A percentile compares a stretch with the other conserved stretches of the same genome.
Conservation (phyloP, 2,797 vertebrate genomes). For the Esox masquinongy region DNA sequence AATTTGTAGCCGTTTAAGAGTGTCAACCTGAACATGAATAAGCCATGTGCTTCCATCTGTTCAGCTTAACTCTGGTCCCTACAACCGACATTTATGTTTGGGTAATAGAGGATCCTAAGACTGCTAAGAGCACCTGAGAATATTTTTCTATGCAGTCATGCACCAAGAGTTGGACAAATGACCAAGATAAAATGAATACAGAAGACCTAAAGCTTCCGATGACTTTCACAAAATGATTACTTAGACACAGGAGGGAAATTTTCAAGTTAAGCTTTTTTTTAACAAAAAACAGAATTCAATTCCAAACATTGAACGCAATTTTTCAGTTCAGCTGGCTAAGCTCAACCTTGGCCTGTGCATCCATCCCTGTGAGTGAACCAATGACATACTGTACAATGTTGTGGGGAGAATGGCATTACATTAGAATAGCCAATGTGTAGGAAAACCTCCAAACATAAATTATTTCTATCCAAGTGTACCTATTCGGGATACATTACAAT, state of each 20-base stretch:
- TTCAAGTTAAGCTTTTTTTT: no score
- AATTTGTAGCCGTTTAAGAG: slow-evolving; percentile 34
- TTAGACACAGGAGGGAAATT: background rate
- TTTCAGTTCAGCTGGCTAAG: background rate
- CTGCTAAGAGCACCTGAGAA: slow-evolving; percentile 44
- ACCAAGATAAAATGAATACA: slow-evolving; percentile 45
- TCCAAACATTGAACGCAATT: background rate
- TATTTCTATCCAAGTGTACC: no score
- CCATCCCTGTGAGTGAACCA: background rate
- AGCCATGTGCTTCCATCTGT: slow-evolving; percentile 25
- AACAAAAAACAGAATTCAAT: no score
- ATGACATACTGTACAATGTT: slow-evolving; percentile 9
- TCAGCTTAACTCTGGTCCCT: slow-evolving; percentile 36
- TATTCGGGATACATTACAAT: no score
- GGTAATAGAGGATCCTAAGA: slow-evolving; percentile 41
- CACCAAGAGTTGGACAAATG: background rate
- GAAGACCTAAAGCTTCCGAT: slow-evolving; percentile 36
- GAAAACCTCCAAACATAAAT: no score
- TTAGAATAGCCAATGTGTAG: no score
- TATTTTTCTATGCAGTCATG: slow-evolving; percentile 36
- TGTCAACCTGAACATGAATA: slow-evolving; percentile 33
- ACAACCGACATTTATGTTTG: slow-evolving; percentile 43
- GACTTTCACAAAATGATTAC: background rate
- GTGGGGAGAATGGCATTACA: background rate
- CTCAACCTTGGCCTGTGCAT: background rate